Conservation (phyloP, 1,140 invertebrate genomes). For the Oppia nitens region DNA sequence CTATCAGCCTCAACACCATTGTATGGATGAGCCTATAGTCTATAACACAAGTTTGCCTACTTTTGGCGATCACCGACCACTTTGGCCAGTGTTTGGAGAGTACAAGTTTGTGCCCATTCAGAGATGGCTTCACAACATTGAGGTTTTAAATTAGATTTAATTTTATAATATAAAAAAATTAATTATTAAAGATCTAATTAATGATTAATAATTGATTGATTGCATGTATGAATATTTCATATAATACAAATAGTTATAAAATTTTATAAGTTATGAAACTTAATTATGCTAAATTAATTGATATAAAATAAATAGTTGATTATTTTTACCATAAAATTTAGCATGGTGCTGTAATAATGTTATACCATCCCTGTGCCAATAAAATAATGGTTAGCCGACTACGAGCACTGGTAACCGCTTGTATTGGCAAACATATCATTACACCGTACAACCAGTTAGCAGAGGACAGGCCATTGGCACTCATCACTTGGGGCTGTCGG, state of each 20-base stretch:
- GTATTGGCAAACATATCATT: slow-evolving; percentile 61
- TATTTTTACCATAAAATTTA: slow-evolving; percentile 25
- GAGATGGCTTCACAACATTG: slow-evolving; percentile 65
- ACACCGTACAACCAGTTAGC: slow-evolving; percentile 43
- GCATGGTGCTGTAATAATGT: slow-evolving; percentile 64
- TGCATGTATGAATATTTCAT: too few species aligned
- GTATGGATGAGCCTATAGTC: slow-evolving; percentile 47
- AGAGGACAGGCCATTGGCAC: slow-evolving; percentile 46
- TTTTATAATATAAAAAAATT: neutral
- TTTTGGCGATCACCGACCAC: slow-evolving; percentile 53
- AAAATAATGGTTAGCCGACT: slow-evolving; percentile 36
- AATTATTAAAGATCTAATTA: too few species aligned
- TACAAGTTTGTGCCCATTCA: slow-evolving; percentile 62
- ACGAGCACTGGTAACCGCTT: slow-evolving; percentile 43
- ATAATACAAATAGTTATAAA: neutral
- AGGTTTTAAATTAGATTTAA: slow-evolving; percentile 42
- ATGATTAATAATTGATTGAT: too few species aligned
- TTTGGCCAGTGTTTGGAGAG: slow-evolving; percentile 65
- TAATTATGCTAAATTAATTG: neutral
- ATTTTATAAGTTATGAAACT: neutral
- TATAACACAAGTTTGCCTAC: slow-evolving; percentile 46
- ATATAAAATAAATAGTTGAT: neutral
- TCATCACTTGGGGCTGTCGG: slow-evolving; percentile 56
- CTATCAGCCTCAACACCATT: slow-evolving; percentile 42
- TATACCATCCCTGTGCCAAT: slow-evolving; percentile 75